These are phyloP conservation scores for Mesochorus sp. DNA, from an alignment of 2,888 invertebrate genomes.

Conservation along the genomic window DNA sequence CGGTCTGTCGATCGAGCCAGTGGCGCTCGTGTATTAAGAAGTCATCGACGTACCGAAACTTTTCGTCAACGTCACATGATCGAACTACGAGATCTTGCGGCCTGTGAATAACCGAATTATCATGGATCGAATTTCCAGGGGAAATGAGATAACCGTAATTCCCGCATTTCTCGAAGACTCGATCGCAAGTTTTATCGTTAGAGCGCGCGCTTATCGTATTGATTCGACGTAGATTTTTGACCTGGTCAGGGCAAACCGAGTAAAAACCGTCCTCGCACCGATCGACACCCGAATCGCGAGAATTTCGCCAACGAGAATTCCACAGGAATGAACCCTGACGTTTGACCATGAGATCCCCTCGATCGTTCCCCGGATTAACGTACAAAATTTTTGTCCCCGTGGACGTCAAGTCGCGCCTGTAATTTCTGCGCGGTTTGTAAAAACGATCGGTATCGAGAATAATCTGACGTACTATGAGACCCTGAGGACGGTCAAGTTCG, in stretches of 20 bases:
- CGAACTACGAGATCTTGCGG: slow-evolving; percentile 19
- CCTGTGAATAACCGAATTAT: slow-evolving; percentile 12
- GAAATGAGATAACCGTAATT: slow-evolving; percentile 27
- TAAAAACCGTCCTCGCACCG: slow-evolving; percentile 51
- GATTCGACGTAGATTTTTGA: slow-evolving; percentile 56
- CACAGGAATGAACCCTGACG: slow-evolving; percentile 69
- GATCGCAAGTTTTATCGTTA: slow-evolving; percentile 27
- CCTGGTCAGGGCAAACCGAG: slow-evolving; percentile 36
- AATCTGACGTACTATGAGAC: slow-evolving; percentile 78
- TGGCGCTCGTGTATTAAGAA: slow-evolving; percentile 37
- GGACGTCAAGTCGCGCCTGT: slow-evolving; percentile 79
- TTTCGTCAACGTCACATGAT: neutral
- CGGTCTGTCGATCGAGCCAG: neutral
- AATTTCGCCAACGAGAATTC: slow-evolving; percentile 67
- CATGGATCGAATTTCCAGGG: neutral
- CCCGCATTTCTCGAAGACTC: slow-evolving; percentile 52
- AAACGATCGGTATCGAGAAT: slow-evolving; percentile 80
- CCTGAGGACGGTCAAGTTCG: slow-evolving; percentile 62
- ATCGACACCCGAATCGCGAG: slow-evolving; percentile 50
- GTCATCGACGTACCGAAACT: slow-evolving; percentile 30
- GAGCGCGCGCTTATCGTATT: slow-evolving; percentile 61
- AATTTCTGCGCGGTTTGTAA: slow-evolving; percentile 78
- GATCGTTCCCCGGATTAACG: slow-evolving; percentile 65
- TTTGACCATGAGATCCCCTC: slow-evolving; percentile 54
- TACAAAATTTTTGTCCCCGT: slow-evolving; percentile 80